phyloP scores from a whole-genome alignment of 2,888 invertebrate species.

The Amphimallon solstitiale region DNA sequence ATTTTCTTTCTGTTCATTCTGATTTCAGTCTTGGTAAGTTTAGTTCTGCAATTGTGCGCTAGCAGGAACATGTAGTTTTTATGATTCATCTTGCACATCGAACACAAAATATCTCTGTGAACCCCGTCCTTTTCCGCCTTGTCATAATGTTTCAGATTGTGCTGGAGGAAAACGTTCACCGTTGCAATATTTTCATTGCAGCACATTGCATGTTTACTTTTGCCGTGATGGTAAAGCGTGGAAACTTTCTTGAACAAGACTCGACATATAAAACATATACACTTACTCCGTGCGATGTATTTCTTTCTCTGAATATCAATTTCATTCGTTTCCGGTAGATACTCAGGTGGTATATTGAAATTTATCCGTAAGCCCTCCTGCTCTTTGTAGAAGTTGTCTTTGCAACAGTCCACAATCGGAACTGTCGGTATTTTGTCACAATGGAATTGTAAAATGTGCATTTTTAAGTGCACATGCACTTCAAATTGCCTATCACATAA shows the following conservation, averaged over 20 bases:
- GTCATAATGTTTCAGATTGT: background rate
- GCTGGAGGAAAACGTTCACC: background rate
- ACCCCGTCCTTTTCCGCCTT: background rate
- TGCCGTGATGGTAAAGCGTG: too few species aligned
- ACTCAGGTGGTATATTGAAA: background rate
- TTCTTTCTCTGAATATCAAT: background rate
- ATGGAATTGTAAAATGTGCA: background rate
- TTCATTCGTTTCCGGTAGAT: background rate
- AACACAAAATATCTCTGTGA: background rate
- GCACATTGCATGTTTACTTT: background rate
- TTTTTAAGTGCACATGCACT: background rate
- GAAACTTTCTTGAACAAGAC: too few species aligned
- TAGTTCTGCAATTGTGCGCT: background rate
- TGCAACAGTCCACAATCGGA: background rate
- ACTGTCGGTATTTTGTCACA: background rate
- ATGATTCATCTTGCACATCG: background rate
- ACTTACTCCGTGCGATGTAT: background rate
- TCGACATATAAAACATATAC: background rate
- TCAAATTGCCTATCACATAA: background rate
- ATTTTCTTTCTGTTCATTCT: background rate
- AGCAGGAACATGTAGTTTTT: background rate
- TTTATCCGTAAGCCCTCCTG: slow-evolving; percentile 2
- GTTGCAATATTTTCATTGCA: background rate
- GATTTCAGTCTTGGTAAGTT: background rate
- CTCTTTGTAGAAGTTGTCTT: slow-evolving; percentile 1